Evolutionary conservation across 2,113 vertebrate species (phyloP).

Genomic region (Oryzias javanicus): DNA sequence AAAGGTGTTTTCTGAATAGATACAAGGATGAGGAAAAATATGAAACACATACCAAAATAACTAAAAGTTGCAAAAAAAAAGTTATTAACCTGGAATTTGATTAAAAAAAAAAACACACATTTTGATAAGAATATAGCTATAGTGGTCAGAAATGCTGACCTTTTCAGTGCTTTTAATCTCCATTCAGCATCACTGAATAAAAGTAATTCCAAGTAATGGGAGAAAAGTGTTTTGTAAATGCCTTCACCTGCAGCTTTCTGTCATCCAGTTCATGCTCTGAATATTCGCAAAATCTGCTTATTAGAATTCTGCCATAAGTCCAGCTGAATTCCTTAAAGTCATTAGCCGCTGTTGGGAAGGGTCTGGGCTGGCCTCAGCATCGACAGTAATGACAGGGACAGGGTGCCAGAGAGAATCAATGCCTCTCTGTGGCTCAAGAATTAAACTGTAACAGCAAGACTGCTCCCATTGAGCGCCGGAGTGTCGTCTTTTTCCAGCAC

Average conservation of each 20-base stretch:
- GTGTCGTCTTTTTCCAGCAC: slow-evolving; percentile 55
- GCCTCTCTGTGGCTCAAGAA: slow-evolving; percentile 56
- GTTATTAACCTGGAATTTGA: neutral
- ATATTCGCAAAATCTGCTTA: slow-evolving; percentile 65
- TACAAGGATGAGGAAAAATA: slow-evolving; percentile 23
- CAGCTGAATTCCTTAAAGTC: slow-evolving; percentile 63
- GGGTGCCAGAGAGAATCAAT: slow-evolving; percentile 69
- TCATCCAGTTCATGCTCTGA: slow-evolving; percentile 23
- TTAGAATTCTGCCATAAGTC: slow-evolving; percentile 65
- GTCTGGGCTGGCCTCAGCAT: slow-evolving; percentile 61
- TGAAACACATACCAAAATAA: neutral
- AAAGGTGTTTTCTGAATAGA: slow-evolving; percentile 41
- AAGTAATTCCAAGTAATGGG: slow-evolving; percentile 53
- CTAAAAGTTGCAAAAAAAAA: neutral
- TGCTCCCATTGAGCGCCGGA: slow-evolving; percentile 30
- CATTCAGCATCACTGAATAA: slow-evolving; percentile 36
- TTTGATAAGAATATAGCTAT: too few relatives aligned
- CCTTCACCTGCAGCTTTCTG: slow-evolving; percentile 39
- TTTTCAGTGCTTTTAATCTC: slow-evolving; percentile 35
- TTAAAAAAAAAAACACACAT: too few relatives aligned
- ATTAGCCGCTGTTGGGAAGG: slow-evolving; percentile 64
- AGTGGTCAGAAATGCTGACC: slow-evolving; percentile 46
- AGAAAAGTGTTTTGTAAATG: slow-evolving; percentile 54
- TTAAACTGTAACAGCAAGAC: slow-evolving; percentile 60
- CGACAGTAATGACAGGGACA: slow-evolving; percentile 64